Evolutionary conservation across 1,140 invertebrate genomes (phyloP), one percentile per base, ranked within the genome.

Genomic region (Mylabris phalerata): DNA sequence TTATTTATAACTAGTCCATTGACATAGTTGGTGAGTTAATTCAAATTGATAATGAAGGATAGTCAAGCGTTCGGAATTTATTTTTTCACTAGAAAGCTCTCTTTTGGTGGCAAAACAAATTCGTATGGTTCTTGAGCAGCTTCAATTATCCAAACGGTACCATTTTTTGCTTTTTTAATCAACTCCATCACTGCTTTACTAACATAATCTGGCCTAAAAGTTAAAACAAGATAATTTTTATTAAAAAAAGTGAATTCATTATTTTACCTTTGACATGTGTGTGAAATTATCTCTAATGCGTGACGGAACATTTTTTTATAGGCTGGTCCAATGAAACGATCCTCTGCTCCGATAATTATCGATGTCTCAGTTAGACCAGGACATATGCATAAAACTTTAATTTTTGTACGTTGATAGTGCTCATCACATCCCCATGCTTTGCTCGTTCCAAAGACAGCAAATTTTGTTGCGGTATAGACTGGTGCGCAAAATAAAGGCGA

Each of bases 301-400:
- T 39, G 10, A 9, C 1, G 19, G 19, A 56, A 9, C 13, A 57
- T 11, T 6, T 57, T 25, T 57, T 40, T 27, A 43, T 57, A 57
- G 7, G 19, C 1, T n/a, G 55, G 24, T 26, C 55, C 55, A 19
- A 57, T 32, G 9, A 27, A 43, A 11, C 39, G 49, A 4, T 39
- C 24, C 9, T 26, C 5, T 2, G 32, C 13, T 32, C 27, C 48
- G 13, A 38, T 26, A 26, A 64, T 55, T 26, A 69, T 41, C 2
- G 60, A 45, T 10, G 66, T 67, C 6, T 62, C 55, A 4, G 72
- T 73, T 3, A 63, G 47, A 19, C 72, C 71, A 9, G 73, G 73
- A 62, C 71, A 73, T 10, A 75, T 61, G 3, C 65, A 60, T 4
- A 74, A 24, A 6, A 72, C 65, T 59, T 61, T 63, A 3, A 75